A percentile compares a stretch with the other conserved stretches of the same genome.
Conservation (phyloP, 2,113 vertebrate species). For the zebrafish (Danio rerio) region GRCz12tu NC_133183.1:22137501-22138000, state of each 20-base stretch:
- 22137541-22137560: not conserved
- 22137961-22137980: not conserved
- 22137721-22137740: conserved; percentile 96
- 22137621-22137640: conserved; percentile 92
- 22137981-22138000: not conserved
- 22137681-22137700: conserved; percentile 91
- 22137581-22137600: conserved; percentile 72
- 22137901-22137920: conserved; percentile 94
- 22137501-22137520: no score
- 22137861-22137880: conserved; percentile 98
- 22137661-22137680: conserved; percentile 91
- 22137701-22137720: conserved; percentile 93
- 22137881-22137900: conserved; percentile 99
- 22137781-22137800: not conserved
- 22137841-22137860: conserved; percentile 81
- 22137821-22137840: not conserved
- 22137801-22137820: not conserved
- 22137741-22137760: conserved; percentile 96
- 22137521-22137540: no score
- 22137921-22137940: conserved; percentile 96
- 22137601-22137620: conserved; percentile 97
- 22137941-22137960: conserved; percentile 77
- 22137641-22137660: conserved; percentile 95
- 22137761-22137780: conserved; percentile 79
- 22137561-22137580: not conserved